Conservation (phyloP, 2,888 invertebrate genomes). For the Elysia crispata region DNA sequence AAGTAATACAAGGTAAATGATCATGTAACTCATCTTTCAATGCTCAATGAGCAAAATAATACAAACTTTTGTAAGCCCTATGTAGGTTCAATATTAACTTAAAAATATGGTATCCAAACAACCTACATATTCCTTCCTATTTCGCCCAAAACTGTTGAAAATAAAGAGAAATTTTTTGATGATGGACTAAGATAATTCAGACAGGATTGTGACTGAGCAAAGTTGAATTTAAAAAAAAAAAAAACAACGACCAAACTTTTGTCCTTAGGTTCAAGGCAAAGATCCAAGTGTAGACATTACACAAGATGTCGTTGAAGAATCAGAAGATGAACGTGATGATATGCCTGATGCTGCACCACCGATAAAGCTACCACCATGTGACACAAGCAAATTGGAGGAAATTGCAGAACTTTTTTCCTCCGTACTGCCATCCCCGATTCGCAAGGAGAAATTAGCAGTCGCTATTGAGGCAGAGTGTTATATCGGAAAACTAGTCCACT, state of each 20-base stretch:
- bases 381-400: constrained; percentile 94
- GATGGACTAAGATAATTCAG: neutral
- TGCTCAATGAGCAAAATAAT: no score
- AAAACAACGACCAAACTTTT: neutral
- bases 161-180: neutral
- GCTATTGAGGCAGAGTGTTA: constrained; percentile 96
- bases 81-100: no score
- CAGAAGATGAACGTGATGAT: constrained; percentile 93
- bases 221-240: neutral
- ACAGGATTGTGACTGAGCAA: neutral
- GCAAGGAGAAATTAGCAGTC: constrained; percentile 95
- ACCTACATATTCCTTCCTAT: no score
- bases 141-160: neutral
- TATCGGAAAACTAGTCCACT: constrained; percentile 93
- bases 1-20: no score
- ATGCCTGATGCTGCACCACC: constrained; percentile 96
- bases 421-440: constrained; percentile 88
- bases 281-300: constrained; percentile 99
- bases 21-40: no score
- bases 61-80: no score
- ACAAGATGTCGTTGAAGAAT: constrained; percentile 81
- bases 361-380: constrained; percentile 95
- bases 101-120: no score
- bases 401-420: constrained; percentile 86
- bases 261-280: constrained; percentile 93